phyloP scores from a whole-genome alignment of 2,888 invertebrate species.

The Uloborus plumipes region DNA sequence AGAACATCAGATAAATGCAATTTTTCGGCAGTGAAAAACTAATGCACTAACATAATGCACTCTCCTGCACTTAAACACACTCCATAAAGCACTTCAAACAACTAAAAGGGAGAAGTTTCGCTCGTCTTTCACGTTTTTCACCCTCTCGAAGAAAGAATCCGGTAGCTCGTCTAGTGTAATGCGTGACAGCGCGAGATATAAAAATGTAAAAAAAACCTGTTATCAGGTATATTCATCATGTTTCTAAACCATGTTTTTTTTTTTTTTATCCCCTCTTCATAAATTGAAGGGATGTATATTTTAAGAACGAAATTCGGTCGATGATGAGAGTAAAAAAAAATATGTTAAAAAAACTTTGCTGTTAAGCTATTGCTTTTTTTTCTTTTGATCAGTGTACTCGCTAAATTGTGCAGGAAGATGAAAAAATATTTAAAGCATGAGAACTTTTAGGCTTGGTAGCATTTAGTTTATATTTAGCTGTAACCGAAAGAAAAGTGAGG shows the following conservation, averaged over 20 bases:
- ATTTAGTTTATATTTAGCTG: too few relatives aligned
- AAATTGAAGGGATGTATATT: slow-evolving; percentile 42
- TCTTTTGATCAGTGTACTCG: too few relatives aligned
- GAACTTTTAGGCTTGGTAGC: too few relatives aligned
- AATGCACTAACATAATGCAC: neutral
- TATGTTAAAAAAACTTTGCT: neutral
- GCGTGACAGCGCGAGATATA: slow-evolving; percentile 12
- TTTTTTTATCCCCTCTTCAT: slow-evolving; percentile 29
- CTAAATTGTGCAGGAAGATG: too few relatives aligned
- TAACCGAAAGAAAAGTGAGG: too few relatives aligned
- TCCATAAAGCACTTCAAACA: too few relatives aligned
- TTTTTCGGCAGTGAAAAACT: neutral
- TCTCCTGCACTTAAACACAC: too few relatives aligned
- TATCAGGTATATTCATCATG: slow-evolving; percentile 54
- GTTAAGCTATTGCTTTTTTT: too few relatives aligned
- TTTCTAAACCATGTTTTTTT: slow-evolving; percentile 20
- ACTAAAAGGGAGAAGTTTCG: too few relatives aligned
- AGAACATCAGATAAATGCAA: too few relatives aligned
- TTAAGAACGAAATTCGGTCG: slow-evolving; percentile 28
- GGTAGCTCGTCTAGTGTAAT: slow-evolving; percentile 20
- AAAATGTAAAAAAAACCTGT: slow-evolving; percentile 36
- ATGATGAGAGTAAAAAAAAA: slow-evolving; percentile 6
- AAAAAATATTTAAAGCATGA: too few relatives aligned
- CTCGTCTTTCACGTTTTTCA: too few relatives aligned
- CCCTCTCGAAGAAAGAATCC: slow-evolving; percentile 25